These are phyloP conservation scores for Sycophaga agraensis DNA, from an alignment of 1,140 invertebrate species.

Conservation along the genomic window DNA sequence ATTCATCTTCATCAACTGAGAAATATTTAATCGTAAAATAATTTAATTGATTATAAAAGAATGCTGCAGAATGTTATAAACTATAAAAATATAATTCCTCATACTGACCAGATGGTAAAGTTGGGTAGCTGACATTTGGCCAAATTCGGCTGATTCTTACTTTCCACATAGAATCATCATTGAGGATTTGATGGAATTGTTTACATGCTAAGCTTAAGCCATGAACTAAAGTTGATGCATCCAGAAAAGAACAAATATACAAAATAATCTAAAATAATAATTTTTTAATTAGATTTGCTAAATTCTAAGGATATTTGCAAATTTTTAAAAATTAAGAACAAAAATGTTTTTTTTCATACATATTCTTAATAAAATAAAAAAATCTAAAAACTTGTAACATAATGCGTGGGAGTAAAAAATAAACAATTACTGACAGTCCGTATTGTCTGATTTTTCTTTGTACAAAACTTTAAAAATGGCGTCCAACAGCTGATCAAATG, in stretches of 20 bases:
- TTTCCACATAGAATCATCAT: constrained; percentile 51
- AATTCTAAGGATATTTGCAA: neutral
- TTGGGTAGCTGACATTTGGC: constrained; percentile 44
- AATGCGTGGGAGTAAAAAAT: neutral
- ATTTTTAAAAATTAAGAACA: neutral
- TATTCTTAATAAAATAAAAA: too few relatives aligned
- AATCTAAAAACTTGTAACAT: too few relatives aligned
- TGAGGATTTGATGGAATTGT: constrained; percentile 48
- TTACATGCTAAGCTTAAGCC: constrained; percentile 46
- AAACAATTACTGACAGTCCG: neutral
- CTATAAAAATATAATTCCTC: neutral
- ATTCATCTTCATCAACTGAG: constrained; percentile 40
- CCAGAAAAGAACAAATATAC: constrained; percentile 51
- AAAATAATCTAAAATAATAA: constrained; percentile 41
- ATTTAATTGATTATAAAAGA: too few relatives aligned
- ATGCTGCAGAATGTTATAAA: too few relatives aligned
- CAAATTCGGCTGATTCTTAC: constrained; percentile 46
- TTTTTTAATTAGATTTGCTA: neutral
- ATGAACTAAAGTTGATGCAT: constrained; percentile 46
- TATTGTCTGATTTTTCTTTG: neutral
- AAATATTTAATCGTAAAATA: too few relatives aligned
- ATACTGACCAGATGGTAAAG: constrained; percentile 47
- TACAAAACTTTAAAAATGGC: constrained; percentile 33
- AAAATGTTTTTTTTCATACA: too few relatives aligned
- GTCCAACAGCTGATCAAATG: constrained; percentile 33